Evolutionary conservation across 2,888 invertebrate genomes (phyloP).

Genomic region (Ceriagrion tenellum): DNA sequence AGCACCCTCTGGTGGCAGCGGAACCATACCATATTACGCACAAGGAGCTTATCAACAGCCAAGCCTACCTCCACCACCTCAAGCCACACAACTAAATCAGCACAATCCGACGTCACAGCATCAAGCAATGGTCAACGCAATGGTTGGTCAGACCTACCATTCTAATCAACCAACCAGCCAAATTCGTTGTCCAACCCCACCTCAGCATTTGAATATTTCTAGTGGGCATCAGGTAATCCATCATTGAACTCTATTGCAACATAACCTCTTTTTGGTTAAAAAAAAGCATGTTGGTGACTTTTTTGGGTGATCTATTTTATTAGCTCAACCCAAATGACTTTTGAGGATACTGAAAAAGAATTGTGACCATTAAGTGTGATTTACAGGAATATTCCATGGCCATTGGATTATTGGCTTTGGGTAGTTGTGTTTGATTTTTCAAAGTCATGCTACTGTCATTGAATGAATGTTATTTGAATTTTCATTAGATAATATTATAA

Average conservation of each 20-base stretch:
- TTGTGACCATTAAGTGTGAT: too few species aligned
- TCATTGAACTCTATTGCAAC: neutral
- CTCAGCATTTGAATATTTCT: conserved; percentile 53
- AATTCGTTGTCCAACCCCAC: conserved; percentile 64
- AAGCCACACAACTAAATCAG: conserved; percentile 49
- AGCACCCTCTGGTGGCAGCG: conserved; percentile 51
- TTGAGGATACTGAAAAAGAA: too few species aligned
- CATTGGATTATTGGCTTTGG: too few species aligned
- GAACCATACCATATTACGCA: conserved; percentile 58
- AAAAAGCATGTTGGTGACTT: too few species aligned
- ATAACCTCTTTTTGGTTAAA: too few species aligned
- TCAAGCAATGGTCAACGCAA: conserved; percentile 48
- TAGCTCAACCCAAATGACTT: too few species aligned
- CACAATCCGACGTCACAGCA: conserved; percentile 51
- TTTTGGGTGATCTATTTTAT: too few species aligned
- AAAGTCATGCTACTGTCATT: too few species aligned
- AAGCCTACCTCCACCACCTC: conserved; percentile 29
- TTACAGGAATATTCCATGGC: too few species aligned
- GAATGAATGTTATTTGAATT: too few species aligned
- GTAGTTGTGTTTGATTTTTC: too few species aligned
- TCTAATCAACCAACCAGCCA: conserved; percentile 32
- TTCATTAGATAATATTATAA: too few species aligned
- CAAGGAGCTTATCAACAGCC: conserved; percentile 59
- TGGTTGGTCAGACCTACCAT: conserved; percentile 54
- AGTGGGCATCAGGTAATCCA: conserved; percentile 41